Conservation (phyloP, 2,888 invertebrate species). For the Folsomia manolachei region DNA sequence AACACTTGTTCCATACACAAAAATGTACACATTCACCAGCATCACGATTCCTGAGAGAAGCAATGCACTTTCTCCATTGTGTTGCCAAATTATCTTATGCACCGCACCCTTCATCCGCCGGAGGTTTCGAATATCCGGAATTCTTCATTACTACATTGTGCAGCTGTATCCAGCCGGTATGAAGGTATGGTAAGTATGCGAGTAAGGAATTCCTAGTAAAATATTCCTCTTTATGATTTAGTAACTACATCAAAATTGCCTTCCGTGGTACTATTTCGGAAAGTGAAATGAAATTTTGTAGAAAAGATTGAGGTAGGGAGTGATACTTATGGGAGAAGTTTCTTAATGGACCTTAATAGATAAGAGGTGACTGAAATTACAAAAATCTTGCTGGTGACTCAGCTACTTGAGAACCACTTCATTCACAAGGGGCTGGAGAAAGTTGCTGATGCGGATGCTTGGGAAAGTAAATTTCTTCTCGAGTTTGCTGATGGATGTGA, state of each 20-base stretch:
- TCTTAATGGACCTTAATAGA: background rate
- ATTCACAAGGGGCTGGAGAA: background rate
- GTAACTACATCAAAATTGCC: no score
- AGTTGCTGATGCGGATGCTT: slow-evolving; percentile 1
- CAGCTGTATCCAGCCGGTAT: no score
- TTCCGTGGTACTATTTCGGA: no score
- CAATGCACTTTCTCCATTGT: no score
- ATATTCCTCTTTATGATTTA: no score
- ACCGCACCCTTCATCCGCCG: background rate
- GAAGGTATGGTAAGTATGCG: no score
- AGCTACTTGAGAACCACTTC: background rate
- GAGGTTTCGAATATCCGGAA: background rate
- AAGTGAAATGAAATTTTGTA: no score
- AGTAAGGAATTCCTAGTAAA: no score
- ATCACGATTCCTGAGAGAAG: background rate
- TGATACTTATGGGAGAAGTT: no score
- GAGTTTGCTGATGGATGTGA: background rate
- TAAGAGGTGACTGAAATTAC: background rate
- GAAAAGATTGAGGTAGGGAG: no score
- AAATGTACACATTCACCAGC: background rate
- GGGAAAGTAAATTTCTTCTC: background rate
- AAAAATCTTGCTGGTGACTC: background rate
- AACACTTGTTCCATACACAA: background rate
- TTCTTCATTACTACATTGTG: background rate
- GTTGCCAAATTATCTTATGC: slow-evolving; percentile 8